Evolutionary conservation across 2,797 vertebrate species (phyloP), one percentile per base, ranked within the genome.

Genomic region (Cryptoprocta ferox): DNA sequence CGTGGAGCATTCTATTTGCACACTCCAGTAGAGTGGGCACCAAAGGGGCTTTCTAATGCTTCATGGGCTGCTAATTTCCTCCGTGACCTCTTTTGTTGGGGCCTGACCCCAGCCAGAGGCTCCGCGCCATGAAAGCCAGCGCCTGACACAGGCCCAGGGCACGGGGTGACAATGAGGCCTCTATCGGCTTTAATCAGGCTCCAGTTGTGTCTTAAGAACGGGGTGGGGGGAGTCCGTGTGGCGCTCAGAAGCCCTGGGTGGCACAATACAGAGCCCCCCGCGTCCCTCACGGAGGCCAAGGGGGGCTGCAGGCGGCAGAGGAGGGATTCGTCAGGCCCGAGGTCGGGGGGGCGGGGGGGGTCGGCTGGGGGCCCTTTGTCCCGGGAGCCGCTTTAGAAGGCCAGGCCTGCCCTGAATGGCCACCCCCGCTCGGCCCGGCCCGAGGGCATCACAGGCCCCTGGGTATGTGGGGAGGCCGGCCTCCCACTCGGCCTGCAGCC

Each of bases 41-140:
- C 98, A 99, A 98, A 99, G 98, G 98, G 98, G 98, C 98, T 99
- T 98, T 99, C 99, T 99, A 99, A 99, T 97, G 97, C 99, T 99
- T 99, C 99, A 99, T 98, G 99, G 99, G 99, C 99, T 98, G 99
- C 99, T 99, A 99, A 99, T 99, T 99, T 99, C 99, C 99, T 99
- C 99, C 42, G 98, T 99, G 99, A 99, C 99, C 99, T 99, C 96
- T 99, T 99, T 99, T 99, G 99, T 99, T 98, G 87, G 97, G 86
- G 97, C 97, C 91, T 99, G 99, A 99, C 99, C 99, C 98, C 98
- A 97, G 99, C 98, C 98, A 96, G 86, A 97, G 97, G 98, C 98
- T 97, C 97, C 37, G 84, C 76, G 98, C 99, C 99, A 99, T 99
- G 99, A 99, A 99, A 99, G 99, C 99, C 98, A 99, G 99, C 97